These are phyloP conservation scores for Drosophila malerkotliana DNA, from an alignment of 1,140 invertebrate species.

Conservation along the genomic window DNA sequence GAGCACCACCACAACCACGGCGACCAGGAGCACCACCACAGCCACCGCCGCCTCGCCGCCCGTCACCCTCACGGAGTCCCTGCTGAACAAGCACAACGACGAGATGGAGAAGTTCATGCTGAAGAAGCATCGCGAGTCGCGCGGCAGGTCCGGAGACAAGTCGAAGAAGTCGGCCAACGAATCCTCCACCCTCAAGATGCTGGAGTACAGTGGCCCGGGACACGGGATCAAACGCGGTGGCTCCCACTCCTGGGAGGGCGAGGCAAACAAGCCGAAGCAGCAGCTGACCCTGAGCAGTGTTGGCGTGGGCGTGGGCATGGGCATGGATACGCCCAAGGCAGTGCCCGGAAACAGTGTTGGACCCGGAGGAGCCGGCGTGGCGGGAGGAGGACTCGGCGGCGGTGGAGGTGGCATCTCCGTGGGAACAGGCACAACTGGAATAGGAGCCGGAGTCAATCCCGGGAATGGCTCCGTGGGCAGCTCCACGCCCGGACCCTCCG, in stretches of 20 bases:
- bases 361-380: constrained; percentile 16
- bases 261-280: constrained; percentile 85
- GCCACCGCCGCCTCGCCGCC: constrained; percentile 6
- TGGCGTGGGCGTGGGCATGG: constrained; percentile 1
- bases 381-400: constrained; percentile 4
- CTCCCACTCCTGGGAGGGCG: constrained; percentile 86
- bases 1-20: neutral
- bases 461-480: constrained; percentile 10
- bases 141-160: constrained; percentile 85
- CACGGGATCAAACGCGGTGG: constrained; percentile 86
- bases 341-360: neutral
- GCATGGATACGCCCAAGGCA: neutral
- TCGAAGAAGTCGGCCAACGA: constrained; percentile 79
- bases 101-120: constrained; percentile 92
- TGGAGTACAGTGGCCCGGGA: constrained; percentile 80
- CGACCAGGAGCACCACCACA: neutral
- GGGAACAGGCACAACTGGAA: neutral
- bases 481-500: constrained; percentile 10
- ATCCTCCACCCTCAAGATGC: constrained; percentile 45
- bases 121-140: constrained; percentile 88
- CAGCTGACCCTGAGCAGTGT: constrained; percentile 69
- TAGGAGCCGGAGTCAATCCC: neutral
- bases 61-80: constrained; percentile 87
- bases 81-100: constrained; percentile 89
- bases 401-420: neutral